Evolutionary conservation across 2,113 vertebrate genomes (phyloP).

Genomic region (Ellobius talpinus): DNA sequence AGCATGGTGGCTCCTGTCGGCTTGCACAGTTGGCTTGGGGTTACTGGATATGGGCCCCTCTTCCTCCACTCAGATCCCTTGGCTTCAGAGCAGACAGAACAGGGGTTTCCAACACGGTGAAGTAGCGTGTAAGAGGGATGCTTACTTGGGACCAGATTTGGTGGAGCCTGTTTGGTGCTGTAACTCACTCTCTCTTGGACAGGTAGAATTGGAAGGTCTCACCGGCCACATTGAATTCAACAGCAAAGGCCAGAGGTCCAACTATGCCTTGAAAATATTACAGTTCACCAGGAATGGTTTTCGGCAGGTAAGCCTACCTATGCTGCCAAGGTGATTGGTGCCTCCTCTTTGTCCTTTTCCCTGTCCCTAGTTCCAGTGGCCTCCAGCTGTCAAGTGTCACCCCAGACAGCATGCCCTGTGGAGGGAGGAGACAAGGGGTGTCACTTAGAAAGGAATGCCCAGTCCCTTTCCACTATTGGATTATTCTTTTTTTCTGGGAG

Average conservation of each 20-base stretch:
- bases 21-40: background rate
- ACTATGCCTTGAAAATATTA: constrained; percentile 97
- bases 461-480: background rate
- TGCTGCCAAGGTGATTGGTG: accelerated
- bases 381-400: background rate
- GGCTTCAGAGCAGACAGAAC: background rate
- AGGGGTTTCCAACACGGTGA: background rate
- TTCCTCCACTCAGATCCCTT: background rate
- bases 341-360: background rate
- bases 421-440: accelerated
- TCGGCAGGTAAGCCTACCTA: constrained; percentile 91
- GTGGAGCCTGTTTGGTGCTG: constrained; percentile 81
- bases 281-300: constrained; percentile 94
- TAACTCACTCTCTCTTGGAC: constrained; percentile 93
- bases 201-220: constrained; percentile 99
- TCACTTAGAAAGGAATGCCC: background rate
- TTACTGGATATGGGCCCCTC: background rate
- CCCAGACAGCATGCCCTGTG: background rate
- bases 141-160: background rate
- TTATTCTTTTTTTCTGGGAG: background rate
- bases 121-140: background rate
- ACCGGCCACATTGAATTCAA: constrained; percentile 99
- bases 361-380: background rate
- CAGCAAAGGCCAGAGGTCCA: constrained; percentile 98
- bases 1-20: background rate